These are phyloP conservation scores for Venturia canescens DNA, from an alignment of 1,140 invertebrate genomes.

Conservation along the genomic window DNA sequence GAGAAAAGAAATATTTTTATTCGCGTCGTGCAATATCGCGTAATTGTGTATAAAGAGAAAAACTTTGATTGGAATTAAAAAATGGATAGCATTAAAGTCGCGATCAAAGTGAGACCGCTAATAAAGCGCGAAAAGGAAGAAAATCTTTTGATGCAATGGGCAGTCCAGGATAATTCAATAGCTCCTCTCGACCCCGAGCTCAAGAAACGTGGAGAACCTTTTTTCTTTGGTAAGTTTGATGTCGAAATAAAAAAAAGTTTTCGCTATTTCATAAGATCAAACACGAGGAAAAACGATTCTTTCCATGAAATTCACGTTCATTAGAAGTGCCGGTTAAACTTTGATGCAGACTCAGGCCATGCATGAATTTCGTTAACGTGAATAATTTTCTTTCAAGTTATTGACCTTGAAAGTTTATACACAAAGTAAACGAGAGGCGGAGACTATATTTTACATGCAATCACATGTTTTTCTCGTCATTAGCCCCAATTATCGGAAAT, in stretches of 20 bases:
- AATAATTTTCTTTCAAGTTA: too few relatives aligned
- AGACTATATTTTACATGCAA: too few relatives aligned
- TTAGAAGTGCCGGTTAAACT: too few relatives aligned
- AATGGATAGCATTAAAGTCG: conserved; percentile 83
- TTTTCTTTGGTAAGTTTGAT: conserved; percentile 73
- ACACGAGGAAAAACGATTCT: too few relatives aligned
- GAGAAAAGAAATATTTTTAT: background rate
- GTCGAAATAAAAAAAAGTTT: background rate
- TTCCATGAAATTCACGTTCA: too few relatives aligned
- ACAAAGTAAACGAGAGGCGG: too few relatives aligned
- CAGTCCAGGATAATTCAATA: conserved; percentile 79
- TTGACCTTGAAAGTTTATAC: too few relatives aligned
- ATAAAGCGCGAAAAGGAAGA: conserved; percentile 81
- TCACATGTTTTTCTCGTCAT: too few relatives aligned
- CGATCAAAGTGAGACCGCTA: conserved; percentile 85
- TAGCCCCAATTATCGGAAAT: too few relatives aligned
- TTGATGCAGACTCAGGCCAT: too few relatives aligned
- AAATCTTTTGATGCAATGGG: conserved; percentile 80
- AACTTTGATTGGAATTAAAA: background rate
- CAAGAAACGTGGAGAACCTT: conserved; percentile 70
- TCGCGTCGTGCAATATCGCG: background rate
- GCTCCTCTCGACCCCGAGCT: conserved; percentile 77
- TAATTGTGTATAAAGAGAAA: background rate
- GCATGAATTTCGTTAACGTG: too few relatives aligned
- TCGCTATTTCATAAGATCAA: too few relatives aligned